phyloP scores from a whole-genome alignment of 92 coral and sea anemone species.

The Blastomussa wellsi region DNA sequence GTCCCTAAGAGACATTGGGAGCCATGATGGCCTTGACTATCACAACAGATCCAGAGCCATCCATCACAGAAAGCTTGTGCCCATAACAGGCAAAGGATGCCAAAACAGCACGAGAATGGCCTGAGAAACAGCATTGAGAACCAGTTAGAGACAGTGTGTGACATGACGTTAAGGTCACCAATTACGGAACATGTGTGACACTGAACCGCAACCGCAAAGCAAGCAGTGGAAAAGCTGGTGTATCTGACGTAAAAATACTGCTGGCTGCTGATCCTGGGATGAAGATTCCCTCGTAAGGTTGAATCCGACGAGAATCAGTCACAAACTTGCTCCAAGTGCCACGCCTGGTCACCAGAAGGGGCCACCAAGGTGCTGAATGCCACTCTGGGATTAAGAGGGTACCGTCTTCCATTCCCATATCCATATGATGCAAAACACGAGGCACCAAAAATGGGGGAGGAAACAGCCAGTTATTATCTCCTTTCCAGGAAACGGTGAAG shows the following conservation, averaged over 20 bases:
- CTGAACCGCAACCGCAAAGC: conserved; percentile 47
- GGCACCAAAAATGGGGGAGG: conserved; percentile 66
- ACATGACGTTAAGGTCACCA: neutral
- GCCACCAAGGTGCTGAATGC: conserved; percentile 81
- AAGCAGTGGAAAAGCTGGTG: conserved; percentile 46
- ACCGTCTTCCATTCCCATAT: conserved; percentile 55
- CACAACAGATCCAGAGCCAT: neutral
- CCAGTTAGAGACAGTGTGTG: too few relatives aligned
- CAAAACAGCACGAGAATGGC: neutral
- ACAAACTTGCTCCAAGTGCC: conserved; percentile 51
- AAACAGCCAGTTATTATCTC: conserved; percentile 69
- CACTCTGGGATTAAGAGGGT: conserved; percentile 71
- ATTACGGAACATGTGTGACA: conserved; percentile 3
- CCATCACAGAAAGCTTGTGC: neutral
- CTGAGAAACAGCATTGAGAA: neutral
- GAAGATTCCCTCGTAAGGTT: conserved; percentile 34
- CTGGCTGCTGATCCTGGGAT: conserved; percentile 55
- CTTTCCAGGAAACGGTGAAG: conserved; percentile 66
- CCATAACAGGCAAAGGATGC: conserved; percentile 17
- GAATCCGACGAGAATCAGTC: conserved; percentile 20
- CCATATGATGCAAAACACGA: conserved; percentile 65
- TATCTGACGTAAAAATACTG: conserved; percentile 41
- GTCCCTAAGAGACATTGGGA: neutral
- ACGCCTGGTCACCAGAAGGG: conserved; percentile 50
- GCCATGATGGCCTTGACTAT: neutral